phyloP scores from a whole-genome alignment of 2,888 invertebrate species.

The Germaria angustata region DNA sequence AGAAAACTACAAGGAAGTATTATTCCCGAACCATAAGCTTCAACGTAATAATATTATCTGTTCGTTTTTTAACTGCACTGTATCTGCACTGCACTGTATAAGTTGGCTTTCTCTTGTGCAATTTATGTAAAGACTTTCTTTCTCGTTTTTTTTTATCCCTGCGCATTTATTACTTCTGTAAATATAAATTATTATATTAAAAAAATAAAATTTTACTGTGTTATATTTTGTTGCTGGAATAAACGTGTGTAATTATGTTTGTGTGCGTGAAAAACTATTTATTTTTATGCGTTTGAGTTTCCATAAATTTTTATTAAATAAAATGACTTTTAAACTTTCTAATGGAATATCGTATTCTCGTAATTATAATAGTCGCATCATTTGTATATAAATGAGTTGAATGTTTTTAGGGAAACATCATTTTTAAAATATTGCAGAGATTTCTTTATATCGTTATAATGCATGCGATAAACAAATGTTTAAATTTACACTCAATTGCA shows the following conservation, averaged over 20 bases:
- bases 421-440: too few relatives aligned
- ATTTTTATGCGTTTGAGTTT: slow-evolving; percentile 16
- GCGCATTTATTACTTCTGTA: slow-evolving; percentile 60
- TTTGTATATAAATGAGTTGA: too few relatives aligned
- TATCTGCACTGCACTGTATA: not conserved
- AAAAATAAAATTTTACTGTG: slow-evolving; percentile 12
- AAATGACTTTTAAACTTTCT: slow-evolving; percentile 16
- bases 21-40: too few relatives aligned
- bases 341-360: not conserved
- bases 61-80: not conserved
- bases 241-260: not conserved
- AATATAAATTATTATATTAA: slow-evolving; percentile 59
- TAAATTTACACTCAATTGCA: too few relatives aligned
- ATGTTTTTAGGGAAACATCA: too few relatives aligned
- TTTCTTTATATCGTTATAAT: too few relatives aligned
- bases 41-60: not conserved
- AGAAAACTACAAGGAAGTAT: too few relatives aligned
- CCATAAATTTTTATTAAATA: slow-evolving; percentile 42
- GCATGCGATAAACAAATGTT: too few relatives aligned
- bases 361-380: too few relatives aligned
- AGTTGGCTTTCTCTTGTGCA: not conserved
- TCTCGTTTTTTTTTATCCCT: slow-evolving; percentile 14
- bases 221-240: not conserved
- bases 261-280: not conserved
- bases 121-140: slow-evolving; percentile 8